A percentile compares a stretch with the other conserved stretches of the same genome.
Evolutionary conservation across 2,113 vertebrate species (phyloP).

Genomic region (Tursiops truncatus): DNA sequence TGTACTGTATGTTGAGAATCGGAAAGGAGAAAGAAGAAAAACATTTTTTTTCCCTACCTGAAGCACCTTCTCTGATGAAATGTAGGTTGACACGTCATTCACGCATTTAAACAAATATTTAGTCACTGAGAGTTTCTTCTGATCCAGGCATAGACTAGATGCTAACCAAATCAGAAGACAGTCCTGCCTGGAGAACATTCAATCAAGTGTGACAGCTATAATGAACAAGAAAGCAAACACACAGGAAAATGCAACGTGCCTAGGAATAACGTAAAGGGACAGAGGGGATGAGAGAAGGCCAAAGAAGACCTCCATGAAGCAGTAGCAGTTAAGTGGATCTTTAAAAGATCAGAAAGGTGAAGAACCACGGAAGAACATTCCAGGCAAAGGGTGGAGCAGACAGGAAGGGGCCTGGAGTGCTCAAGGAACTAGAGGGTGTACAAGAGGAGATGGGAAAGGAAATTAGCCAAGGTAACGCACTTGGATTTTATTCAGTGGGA

Average conservation of each 20-base stretch:
- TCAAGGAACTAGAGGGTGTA: neutral
- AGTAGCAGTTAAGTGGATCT: neutral
- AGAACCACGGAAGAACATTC: neutral
- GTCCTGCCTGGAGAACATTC: neutral
- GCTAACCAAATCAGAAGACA: neutral
- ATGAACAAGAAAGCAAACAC: conserved; percentile 16
- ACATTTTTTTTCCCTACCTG: neutral
- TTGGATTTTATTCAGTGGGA: neutral
- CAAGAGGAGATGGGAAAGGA: neutral
- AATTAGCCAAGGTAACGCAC: neutral
- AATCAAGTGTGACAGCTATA: neutral
- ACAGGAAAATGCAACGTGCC: neutral
- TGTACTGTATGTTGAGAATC: neutral
- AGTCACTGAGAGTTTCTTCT: neutral
- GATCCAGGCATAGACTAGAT: neutral
- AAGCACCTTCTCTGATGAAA: conserved; percentile 27
- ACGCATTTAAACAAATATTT: neutral
- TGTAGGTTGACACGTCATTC: neutral
- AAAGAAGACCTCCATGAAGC: neutral
- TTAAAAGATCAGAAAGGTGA: neutral
- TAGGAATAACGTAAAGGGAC: neutral
- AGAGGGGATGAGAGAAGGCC: neutral
- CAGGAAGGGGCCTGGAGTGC: neutral
- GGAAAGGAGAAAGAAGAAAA: neutral
- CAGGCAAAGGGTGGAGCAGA: neutral